phyloP scores from a whole-genome alignment of 2,888 invertebrate species.

The Philaethria dido region DNA sequence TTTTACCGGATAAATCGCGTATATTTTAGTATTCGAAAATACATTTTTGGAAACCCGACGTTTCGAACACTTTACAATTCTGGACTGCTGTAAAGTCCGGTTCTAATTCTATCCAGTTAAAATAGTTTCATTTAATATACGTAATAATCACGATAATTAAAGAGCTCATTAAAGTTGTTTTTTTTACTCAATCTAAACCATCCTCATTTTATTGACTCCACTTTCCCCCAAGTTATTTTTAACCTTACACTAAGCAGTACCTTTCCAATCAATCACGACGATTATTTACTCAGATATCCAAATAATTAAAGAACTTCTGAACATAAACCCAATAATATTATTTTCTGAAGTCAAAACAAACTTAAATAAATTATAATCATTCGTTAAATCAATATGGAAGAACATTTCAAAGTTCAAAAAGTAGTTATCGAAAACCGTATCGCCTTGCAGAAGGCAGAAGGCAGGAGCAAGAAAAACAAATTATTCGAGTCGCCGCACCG shows the following conservation, averaged over 20 bases:
- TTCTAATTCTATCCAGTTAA: too few relatives aligned
- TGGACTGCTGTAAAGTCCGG: too few relatives aligned
- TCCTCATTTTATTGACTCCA: neutral
- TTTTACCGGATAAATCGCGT: too few relatives aligned
- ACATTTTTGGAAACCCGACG: too few relatives aligned
- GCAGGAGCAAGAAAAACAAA: conserved; percentile 30
- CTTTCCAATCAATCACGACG: neutral
- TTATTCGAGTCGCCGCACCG: conserved; percentile 34
- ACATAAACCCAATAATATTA: conserved; percentile 12
- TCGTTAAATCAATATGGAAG: conserved; percentile 18
- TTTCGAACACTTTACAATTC: too few relatives aligned
- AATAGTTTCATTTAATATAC: too few relatives aligned
- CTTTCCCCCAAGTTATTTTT: neutral
- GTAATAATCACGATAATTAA: neutral
- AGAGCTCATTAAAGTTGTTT: neutral
- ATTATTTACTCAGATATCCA: neutral
- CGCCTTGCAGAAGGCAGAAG: conserved; percentile 26
- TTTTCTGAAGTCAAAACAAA: neutral
- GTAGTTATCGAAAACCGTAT: conserved; percentile 31
- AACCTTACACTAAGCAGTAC: neutral
- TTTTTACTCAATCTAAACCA: neutral
- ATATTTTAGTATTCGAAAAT: too few relatives aligned
- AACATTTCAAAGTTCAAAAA: conserved; percentile 28
- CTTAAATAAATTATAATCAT: conserved; percentile 16
- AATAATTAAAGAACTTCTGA: conserved; percentile 6